Evolutionary conservation across 2,797 vertebrate species (phyloP), one percentile per base, ranked within the genome.

Genomic region (Discoglossus pictus): DNA sequence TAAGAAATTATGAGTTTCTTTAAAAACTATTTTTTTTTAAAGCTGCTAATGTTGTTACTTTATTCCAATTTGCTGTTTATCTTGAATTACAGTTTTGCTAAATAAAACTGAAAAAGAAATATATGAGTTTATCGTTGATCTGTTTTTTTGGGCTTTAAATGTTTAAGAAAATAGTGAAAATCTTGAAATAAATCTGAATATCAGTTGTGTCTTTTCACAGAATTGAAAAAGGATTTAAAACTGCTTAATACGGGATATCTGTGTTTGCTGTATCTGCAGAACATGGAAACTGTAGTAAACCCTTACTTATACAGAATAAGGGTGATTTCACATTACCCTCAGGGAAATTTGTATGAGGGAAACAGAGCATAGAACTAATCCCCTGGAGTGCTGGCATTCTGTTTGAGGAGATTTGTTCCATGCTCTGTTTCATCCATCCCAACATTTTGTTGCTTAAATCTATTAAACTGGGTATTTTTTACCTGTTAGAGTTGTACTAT

Each of bases 291-390:
- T 58, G 53, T 65, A 84, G 74, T 60, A 55, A 63, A 73, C 58
- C 81, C 61, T 11, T 76, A 27, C 40, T 62, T 71, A 46, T 25
- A 73, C 56, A 12, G 69, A 70, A 70, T 40, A 62, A 72, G 72
- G 73, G 74, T 25, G 73, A 75, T 63, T 58, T 75, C 73, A 73
- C 82, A 76, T 77, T 75, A 2, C 75, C 68, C 59, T 65, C 0
- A 7, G 11, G 65, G 73, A 75, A 72, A 58, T 80, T 77, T 82
- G 61, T 74, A 65, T 73, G 56, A 38, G 73, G 68, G 76, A 84
- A 83, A 61, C 40, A 83, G 80, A 82, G 80, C 78, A 72, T 78
- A 68, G 42, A 80, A n/a, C 42, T 79, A 81, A 84, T 83, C 77
- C 80, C 78, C 72, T 50, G 1, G 53, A 76, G 78, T 65, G 58